A percentile compares a stretch with the other conserved stretches of the same genome.
Conservation (phyloP, 2,113 vertebrate species). For the Neoarius graeffei region DNA sequence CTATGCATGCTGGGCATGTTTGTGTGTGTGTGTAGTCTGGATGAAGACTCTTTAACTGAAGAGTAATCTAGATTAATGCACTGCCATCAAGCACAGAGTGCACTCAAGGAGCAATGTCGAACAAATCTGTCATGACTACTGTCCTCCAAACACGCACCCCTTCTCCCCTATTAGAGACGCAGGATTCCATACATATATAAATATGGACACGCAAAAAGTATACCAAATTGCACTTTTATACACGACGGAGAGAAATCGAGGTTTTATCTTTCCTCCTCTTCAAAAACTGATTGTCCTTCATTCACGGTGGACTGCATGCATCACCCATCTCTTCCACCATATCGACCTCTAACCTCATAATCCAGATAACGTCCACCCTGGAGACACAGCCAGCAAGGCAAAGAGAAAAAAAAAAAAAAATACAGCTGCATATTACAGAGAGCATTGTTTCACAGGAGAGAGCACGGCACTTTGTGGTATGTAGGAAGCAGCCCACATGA, state of each 20-base stretch:
- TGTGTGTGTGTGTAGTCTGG: conserved; percentile 42
- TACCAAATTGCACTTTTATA: too few species aligned
- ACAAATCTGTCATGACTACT: conserved; percentile 7
- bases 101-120: conserved; percentile 26
- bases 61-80: conserved; percentile 64
- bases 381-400: background rate
- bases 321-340: conserved; percentile 12
- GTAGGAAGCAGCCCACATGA: conserved; percentile 8
- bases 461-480: conserved; percentile 7
- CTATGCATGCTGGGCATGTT: background rate
- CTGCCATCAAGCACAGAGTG: conserved; percentile 42
- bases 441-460: background rate
- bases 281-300: conserved; percentile 53
- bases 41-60: conserved; percentile 58
- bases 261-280: background rate
- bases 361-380: conserved; percentile 58
- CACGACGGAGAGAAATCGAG: background rate
- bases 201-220: background rate
- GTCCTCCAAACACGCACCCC: background rate
- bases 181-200: background rate
- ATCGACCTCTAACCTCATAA: conserved; percentile 57
- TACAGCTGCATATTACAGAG: background rate
- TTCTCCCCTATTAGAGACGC: too few species aligned
- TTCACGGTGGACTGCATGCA: conserved; percentile 30
- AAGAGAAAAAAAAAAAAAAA: background rate